Percentiles rank a stretch among this genome's conserved stretches.
phyloP scores from a whole-genome alignment of 2,797 vertebrate species.

The Sylvilagus floridanus region DNA sequence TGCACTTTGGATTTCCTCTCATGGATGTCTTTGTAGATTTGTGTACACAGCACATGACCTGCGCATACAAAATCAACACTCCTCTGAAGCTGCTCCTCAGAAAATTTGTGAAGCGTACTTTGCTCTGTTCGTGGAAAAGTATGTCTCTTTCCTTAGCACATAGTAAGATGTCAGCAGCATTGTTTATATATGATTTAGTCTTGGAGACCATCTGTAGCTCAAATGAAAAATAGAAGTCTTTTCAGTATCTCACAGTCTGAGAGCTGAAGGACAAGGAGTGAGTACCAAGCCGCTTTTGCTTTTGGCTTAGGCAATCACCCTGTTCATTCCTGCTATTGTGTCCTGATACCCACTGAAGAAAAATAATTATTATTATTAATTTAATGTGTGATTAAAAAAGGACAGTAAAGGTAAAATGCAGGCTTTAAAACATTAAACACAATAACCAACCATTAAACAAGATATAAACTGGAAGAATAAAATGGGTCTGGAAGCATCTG shows the following conservation, averaged over 20 bases:
- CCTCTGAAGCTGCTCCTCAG: background rate
- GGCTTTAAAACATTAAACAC: conserved; percentile 21
- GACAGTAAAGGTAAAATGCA: background rate
- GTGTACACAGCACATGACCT: background rate
- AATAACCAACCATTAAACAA: conserved; percentile 16
- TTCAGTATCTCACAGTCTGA: background rate
- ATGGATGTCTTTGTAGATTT: background rate
- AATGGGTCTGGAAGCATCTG: background rate
- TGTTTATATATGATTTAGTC: background rate
- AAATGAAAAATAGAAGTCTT: background rate
- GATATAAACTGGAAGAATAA: background rate
- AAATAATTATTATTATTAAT: background rate
- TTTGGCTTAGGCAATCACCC: background rate
- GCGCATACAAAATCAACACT: background rate
- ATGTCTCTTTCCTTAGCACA: background rate
- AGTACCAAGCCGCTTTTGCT: background rate
- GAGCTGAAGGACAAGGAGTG: background rate
- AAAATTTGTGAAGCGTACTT: background rate
- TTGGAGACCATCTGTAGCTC: background rate
- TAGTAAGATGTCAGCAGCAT: conserved; percentile 4
- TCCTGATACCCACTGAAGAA: background rate
- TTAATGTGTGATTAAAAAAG: background rate
- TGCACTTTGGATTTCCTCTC: background rate
- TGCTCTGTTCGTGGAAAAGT: background rate
- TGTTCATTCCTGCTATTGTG: background rate